These are phyloP conservation scores for Labeo rohita DNA, from an alignment of 2,113 vertebrate genomes.

Conservation along the genomic window DNA sequence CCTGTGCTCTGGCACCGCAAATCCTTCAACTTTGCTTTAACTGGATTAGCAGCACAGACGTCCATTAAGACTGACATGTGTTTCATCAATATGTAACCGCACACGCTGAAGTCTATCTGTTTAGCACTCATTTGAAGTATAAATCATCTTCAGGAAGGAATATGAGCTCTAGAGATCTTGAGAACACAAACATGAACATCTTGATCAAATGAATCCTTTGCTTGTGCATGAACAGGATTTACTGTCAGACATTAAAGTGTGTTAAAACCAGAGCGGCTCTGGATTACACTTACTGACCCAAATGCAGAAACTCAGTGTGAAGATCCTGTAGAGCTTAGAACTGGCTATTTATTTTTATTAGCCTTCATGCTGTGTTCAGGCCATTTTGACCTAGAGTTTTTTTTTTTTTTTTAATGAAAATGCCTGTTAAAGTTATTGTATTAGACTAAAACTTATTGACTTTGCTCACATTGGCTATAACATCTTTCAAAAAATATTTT, in stretches of 20 bases:
- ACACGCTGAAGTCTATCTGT: neutral
- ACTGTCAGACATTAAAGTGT: neutral
- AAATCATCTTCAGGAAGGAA: neutral
- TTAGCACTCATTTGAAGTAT: neutral
- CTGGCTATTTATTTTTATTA: too few species aligned
- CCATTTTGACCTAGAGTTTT: too few species aligned
- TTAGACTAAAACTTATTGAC: too few species aligned
- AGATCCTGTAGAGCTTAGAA: neutral
- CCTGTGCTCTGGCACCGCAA: neutral
- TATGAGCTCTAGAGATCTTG: neutral
- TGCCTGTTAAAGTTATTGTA: too few species aligned
- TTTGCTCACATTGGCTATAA: too few species aligned
- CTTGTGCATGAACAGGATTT: neutral
- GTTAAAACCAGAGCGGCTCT: neutral
- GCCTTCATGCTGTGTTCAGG: too few species aligned
- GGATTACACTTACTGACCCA: neutral
- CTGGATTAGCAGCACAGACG: conserved; percentile 17
- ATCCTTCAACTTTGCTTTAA: neutral
- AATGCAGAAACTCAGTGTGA: neutral
- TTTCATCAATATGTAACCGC: neutral
- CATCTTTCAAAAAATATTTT: too few species aligned
- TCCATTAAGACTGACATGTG: neutral
- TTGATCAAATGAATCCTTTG: neutral
- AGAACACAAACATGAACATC: neutral
- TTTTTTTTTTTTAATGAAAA: too few species aligned